Percentiles rank a stretch among this genome's conserved stretches.
These are phyloP conservation scores for Temnothorax unifasciatus DNA, from an alignment of 2,888 invertebrate species.

Conservation along the genomic window DNA sequence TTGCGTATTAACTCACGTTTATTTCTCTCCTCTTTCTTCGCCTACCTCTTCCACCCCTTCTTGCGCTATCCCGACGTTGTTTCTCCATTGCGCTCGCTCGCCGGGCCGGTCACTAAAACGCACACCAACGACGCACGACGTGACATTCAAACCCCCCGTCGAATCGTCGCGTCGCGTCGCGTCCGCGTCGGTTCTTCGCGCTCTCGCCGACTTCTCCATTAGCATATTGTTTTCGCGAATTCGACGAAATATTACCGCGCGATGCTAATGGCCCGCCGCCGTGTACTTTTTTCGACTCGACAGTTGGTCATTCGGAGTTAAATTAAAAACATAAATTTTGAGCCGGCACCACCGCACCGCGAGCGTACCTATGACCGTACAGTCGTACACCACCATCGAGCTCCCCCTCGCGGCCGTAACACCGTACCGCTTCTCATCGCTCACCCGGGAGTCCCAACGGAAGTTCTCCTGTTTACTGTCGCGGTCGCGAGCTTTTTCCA, in stretches of 20 bases:
- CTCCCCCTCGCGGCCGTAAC: conserved; percentile 32
- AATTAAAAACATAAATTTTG: conserved; percentile 86
- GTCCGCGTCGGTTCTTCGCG: conserved; percentile 69
- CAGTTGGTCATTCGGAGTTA: conserved; percentile 85
- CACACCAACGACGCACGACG: conserved; percentile 30
- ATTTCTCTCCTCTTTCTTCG: conserved; percentile 33
- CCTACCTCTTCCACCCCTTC: conserved; percentile 25
- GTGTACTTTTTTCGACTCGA: conserved; percentile 80
- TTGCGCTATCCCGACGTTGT: background rate
- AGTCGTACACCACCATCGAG: conserved; percentile 50
- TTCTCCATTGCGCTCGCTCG: conserved; percentile 41
- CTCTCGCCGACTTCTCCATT: conserved; percentile 80
- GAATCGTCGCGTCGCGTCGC: conserved; percentile 60
- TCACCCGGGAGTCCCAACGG: conserved; percentile 68
- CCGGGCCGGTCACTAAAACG: conserved; percentile 42
- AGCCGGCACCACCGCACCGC: conserved; percentile 51
- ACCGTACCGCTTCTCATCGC: conserved; percentile 57
- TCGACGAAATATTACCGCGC: conserved; percentile 84
- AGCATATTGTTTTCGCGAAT: conserved; percentile 86
- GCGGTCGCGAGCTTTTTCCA: conserved; percentile 63
- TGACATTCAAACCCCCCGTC: conserved; percentile 21
- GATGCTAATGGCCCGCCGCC: conserved; percentile 82
- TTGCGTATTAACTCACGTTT: conserved; percentile 52
- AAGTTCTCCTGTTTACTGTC: conserved; percentile 74
- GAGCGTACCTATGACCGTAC: conserved; percentile 55